Conservation (phyloP, 1,140 invertebrate genomes). For the Philaenus spumarius region DNA sequence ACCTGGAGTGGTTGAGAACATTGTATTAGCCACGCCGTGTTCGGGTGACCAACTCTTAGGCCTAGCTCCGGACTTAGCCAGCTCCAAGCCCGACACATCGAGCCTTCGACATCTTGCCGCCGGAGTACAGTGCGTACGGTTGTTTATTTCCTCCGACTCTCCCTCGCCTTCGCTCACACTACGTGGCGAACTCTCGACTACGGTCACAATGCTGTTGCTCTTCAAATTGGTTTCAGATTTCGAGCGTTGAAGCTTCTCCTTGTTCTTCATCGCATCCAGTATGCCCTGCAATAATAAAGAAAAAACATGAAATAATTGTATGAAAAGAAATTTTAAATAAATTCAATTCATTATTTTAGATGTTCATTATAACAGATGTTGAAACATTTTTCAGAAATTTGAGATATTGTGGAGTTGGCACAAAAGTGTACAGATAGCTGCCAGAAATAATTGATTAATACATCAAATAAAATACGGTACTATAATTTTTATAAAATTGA, state of each 20-base stretch:
- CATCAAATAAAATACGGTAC: too few relatives aligned
- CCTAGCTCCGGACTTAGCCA: constrained; percentile 36
- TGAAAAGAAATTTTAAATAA: too few relatives aligned
- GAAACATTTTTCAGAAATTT: too few relatives aligned
- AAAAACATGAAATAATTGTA: neutral
- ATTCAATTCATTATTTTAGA: too few relatives aligned
- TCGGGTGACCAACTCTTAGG: constrained; percentile 81
- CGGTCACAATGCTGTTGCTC: constrained; percentile 46
- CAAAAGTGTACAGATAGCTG: too few relatives aligned
- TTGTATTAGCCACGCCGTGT: constrained; percentile 49
- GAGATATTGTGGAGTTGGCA: too few relatives aligned
- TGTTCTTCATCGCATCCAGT: constrained; percentile 92
- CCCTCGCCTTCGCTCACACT: constrained; percentile 40
- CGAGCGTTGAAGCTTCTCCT: constrained; percentile 82
- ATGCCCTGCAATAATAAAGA: constrained; percentile 56
- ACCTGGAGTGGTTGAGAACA: constrained; percentile 33
- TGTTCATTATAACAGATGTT: too few relatives aligned
- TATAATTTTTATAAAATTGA: too few relatives aligned
- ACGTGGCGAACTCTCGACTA: constrained; percentile 43
- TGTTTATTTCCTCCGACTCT: constrained; percentile 18
- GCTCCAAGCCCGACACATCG: constrained; percentile 23
- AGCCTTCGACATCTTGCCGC: constrained; percentile 3
- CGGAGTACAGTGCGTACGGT: neutral
- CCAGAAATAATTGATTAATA: too few relatives aligned
- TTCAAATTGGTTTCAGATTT: constrained; percentile 90